Conservation (phyloP, 2,888 invertebrate species). For the Cantharis nigra region DNA sequence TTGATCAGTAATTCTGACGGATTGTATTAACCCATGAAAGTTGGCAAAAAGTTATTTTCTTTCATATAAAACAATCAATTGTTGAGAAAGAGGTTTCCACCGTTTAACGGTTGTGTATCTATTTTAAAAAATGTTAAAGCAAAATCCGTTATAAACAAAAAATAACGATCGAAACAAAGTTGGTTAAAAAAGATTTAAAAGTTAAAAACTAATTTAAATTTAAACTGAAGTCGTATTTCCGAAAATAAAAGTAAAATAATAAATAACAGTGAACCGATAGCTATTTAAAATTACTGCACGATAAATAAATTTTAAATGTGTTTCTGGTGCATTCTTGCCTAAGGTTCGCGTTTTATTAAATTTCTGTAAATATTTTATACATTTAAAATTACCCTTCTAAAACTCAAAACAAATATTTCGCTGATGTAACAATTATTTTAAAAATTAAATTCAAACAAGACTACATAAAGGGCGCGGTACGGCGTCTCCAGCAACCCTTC, state of each 20-base stretch:
- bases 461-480: background rate
- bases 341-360: background rate
- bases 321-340: background rate
- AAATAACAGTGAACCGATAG: background rate
- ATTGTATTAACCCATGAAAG: no score
- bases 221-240: background rate
- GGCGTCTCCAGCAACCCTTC: constrained; percentile 40
- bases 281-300: background rate
- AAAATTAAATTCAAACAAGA: constrained; percentile 25
- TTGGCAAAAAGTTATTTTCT: no score
- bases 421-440: constrained; percentile 10
- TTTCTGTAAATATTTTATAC: background rate
- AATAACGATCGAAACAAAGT: background rate
- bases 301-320: background rate
- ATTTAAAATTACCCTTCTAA: background rate
- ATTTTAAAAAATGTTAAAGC: no score
- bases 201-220: background rate
- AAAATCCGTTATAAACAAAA: no score
- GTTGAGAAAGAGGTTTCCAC: no score
- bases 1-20: no score
- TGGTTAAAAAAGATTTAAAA: background rate
- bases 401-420: background rate
- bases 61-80: no score
- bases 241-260: background rate
- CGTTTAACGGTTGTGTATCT: no score